These are phyloP conservation scores for Tenthredo amoena DNA, from an alignment of 2,888 invertebrate genomes.

Conservation along the genomic window DNA sequence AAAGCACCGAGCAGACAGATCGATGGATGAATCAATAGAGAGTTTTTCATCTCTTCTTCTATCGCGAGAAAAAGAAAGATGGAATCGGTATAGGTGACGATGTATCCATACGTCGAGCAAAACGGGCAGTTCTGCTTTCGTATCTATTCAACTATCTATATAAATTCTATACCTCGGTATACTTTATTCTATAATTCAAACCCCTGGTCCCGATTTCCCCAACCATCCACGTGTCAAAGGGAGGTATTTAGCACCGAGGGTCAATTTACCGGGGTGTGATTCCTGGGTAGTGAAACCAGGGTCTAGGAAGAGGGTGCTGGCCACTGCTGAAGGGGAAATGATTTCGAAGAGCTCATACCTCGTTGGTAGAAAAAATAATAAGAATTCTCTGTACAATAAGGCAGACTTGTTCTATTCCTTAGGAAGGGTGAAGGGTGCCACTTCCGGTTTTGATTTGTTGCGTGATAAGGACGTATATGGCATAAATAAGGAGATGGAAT, in stretches of 20 bases:
- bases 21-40: conserved; percentile 50
- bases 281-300: conserved; percentile 59
- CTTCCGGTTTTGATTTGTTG: neutral
- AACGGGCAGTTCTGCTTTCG: conserved; percentile 14
- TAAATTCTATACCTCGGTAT: conserved; percentile 29
- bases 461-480: neutral
- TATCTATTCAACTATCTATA: conserved; percentile 48
- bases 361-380: neutral
- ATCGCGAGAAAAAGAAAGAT: conserved; percentile 23
- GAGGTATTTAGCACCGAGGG: conserved; percentile 73
- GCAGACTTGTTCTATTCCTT: neutral
- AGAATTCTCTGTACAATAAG: neutral
- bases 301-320: conserved; percentile 38
- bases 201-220: conserved; percentile 55
- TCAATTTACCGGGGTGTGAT: conserved; percentile 75
- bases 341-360: conserved; percentile 3
- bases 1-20: conserved; percentile 25
- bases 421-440: neutral
- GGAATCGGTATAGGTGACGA: neutral
- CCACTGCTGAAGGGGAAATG: conserved; percentile 6
- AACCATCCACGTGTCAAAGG: conserved; percentile 67
- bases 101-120: neutral
- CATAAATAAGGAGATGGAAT: conserved; percentile 11
- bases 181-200: conserved; percentile 56
- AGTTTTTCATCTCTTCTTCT: conserved; percentile 32